Percentiles rank a stretch among this genome's conserved stretches.
Evolutionary conservation across 2,797 vertebrate species (phyloP).

Genomic region (Epinephelus malabaricus): DNA sequence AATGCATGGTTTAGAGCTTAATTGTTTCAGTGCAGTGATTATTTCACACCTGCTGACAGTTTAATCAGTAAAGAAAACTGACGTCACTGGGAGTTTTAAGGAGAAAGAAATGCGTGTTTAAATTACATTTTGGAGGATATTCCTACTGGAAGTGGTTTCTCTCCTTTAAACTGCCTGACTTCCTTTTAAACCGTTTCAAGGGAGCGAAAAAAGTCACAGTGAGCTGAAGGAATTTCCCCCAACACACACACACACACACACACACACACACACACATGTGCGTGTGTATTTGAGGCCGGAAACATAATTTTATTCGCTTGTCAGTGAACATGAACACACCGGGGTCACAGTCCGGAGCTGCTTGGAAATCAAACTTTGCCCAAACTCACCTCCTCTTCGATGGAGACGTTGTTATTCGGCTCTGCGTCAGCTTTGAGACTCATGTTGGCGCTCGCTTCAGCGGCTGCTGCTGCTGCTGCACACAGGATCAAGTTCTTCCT

Average conservation of each 20-base stretch:
- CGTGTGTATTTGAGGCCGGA: neutral
- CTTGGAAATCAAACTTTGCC: neutral
- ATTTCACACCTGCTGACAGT: slow-evolving; percentile 5
- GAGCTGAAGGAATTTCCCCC: neutral
- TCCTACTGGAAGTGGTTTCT: slow-evolving; percentile 4
- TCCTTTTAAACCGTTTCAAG: neutral
- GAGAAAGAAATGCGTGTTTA: neutral
- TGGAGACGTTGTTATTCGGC: slow-evolving; percentile 86
- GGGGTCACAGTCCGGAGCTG: slow-evolving; percentile 3
- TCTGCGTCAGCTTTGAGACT: slow-evolving; percentile 87
- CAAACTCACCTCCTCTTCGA: slow-evolving; percentile 88
- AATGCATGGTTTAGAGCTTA: neutral
- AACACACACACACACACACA: too few relatives aligned
- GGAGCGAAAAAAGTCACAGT: neutral
- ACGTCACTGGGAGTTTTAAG: neutral
- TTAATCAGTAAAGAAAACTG: neutral
- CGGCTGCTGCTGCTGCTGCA: slow-evolving; percentile 68
- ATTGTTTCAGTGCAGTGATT: neutral
- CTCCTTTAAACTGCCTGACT: neutral
- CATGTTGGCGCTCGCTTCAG: slow-evolving; percentile 78
- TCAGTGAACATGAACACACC: neutral
- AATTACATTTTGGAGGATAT: neutral
- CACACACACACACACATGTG: too few relatives aligned
- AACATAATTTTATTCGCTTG: neutral
- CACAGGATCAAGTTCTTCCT: slow-evolving; percentile 71